Conservation (phyloP, 1,140 invertebrate species). For the Nymphalis io region DNA sequence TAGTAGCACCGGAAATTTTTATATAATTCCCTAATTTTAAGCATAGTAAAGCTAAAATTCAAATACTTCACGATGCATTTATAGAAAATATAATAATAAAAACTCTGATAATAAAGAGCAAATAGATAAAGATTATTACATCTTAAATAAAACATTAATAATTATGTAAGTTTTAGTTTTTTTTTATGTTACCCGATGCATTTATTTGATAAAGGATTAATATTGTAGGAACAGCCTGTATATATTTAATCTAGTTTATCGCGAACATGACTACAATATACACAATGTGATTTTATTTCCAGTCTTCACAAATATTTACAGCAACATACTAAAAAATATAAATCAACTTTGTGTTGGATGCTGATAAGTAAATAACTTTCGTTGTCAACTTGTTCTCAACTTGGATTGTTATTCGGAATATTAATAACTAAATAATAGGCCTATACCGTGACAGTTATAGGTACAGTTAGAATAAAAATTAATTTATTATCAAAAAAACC, state of each 20-base stretch:
- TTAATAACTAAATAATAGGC: background rate
- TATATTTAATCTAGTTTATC: background rate
- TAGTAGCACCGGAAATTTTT: conserved; percentile 33
- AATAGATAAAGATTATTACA: conserved; percentile 2
- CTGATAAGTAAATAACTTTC: conserved; percentile 17
- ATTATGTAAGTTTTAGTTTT: background rate
- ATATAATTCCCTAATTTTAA: conserved; percentile 23
- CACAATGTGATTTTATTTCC: conserved; percentile 4
- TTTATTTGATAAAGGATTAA: background rate
- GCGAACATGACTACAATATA: conserved; percentile 1
- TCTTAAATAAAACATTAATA: background rate
- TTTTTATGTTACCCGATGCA: background rate
- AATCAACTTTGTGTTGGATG: conserved; percentile 3
- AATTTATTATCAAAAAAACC: background rate
- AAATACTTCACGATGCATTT: conserved; percentile 15
- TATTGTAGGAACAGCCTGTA: background rate
- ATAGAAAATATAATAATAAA: conserved; percentile 2
- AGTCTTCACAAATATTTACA: conserved; percentile 24
- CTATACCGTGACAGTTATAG: background rate
- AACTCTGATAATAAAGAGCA: background rate
- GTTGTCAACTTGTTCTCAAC: conserved; percentile 15
- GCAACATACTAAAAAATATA: conserved; percentile 15
- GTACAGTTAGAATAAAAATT: no score
- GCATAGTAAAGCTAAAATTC: conserved; percentile 18
- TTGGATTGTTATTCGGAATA: background rate